Percentiles rank a stretch among this genome's conserved stretches.
Conservation (phyloP, 2,888 invertebrate genomes). For the Empis livida region DNA sequence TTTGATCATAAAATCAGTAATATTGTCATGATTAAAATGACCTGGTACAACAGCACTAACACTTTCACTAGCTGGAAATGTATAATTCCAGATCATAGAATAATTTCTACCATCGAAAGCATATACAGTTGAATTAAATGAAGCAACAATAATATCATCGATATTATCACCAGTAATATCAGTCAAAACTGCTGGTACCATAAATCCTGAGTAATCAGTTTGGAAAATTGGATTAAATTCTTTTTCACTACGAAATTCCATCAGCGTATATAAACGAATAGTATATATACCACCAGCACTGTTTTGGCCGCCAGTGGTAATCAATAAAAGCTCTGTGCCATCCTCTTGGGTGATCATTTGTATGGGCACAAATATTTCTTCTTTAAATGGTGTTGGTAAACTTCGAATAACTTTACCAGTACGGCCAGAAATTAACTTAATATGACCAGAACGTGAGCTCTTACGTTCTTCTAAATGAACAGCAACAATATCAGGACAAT, state of each 20-base stretch:
- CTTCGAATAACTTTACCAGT: conserved; percentile 49
- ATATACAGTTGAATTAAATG: conserved; percentile 56
- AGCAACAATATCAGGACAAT: conserved; percentile 53
- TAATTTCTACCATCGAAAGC: conserved; percentile 59
- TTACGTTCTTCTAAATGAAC: conserved; percentile 48
- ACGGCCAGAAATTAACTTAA: conserved; percentile 57
- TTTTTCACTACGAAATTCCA: conserved; percentile 39
- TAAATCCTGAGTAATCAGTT: conserved; percentile 50
- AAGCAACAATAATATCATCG: conserved; percentile 58
- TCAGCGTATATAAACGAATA: conserved; percentile 42
- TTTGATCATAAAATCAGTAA: conserved; percentile 67
- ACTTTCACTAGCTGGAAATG: conserved; percentile 49
- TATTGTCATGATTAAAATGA: conserved; percentile 60
- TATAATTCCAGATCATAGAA: conserved; percentile 58
- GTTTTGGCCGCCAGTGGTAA: conserved; percentile 62
- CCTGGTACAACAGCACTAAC: conserved; percentile 66
- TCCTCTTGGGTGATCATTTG: conserved; percentile 47
- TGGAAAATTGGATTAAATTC: conserved; percentile 43
- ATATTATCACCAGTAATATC: conserved; percentile 59
- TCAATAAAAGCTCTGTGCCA: conserved; percentile 49
- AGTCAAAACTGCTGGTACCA: conserved; percentile 50
- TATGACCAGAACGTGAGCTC: conserved; percentile 43
- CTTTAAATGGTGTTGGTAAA: conserved; percentile 47
- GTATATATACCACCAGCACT: conserved; percentile 57
- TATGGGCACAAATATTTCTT: conserved; percentile 61